Evolutionary conservation across 2,888 invertebrate species (phyloP).

Genomic region (Troides aeacus): DNA sequence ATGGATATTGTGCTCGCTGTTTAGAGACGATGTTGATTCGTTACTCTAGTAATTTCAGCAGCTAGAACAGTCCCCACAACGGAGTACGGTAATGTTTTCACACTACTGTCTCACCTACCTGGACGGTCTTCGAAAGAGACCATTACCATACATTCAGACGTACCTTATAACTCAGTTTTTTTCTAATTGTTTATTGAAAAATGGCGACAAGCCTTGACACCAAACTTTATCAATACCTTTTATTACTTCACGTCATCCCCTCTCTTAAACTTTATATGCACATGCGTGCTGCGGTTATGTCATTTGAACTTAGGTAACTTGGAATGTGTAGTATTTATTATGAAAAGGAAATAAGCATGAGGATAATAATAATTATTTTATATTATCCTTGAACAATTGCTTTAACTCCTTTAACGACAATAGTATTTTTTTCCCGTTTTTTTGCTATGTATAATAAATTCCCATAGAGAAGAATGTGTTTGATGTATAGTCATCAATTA

Average conservation of each 20-base stretch:
- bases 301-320: not conserved
- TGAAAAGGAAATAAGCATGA: not conserved
- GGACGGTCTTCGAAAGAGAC: too few relatives aligned
- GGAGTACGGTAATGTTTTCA: too few relatives aligned
- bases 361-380: not conserved
- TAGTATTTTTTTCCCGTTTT: not conserved
- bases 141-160: too few relatives aligned
- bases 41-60: too few relatives aligned
- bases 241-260: slow-evolving; percentile 8
- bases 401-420: not conserved
- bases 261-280: slow-evolving; percentile 17
- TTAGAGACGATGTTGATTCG: too few relatives aligned
- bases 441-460: not conserved
- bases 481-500: too few relatives aligned
- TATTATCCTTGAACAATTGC: not conserved
- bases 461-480: not conserved
- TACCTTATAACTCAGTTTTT: too few relatives aligned
- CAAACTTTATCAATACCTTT: slow-evolving; percentile 24
- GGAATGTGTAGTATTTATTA: not conserved
- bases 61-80: too few relatives aligned
- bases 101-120: too few relatives aligned
- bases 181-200: too few relatives aligned
- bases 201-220: slow-evolving; percentile 18
- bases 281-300: not conserved
- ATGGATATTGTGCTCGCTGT: too few relatives aligned